These are phyloP conservation scores for Rhagonycha fulva DNA, from an alignment of 2,888 invertebrate species.

Conservation along the genomic window DNA sequence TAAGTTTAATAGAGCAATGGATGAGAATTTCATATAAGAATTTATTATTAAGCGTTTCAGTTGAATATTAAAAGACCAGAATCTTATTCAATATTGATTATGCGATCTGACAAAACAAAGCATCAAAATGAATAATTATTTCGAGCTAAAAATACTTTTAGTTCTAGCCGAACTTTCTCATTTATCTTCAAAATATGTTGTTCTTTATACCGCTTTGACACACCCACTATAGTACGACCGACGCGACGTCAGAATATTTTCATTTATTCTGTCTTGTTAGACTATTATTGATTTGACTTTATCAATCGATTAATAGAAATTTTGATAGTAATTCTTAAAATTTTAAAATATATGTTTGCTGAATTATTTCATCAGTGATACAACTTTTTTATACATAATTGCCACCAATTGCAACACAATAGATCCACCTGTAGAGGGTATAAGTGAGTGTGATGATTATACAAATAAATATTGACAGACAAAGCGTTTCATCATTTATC, in stretches of 20 bases:
- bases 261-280: neutral
- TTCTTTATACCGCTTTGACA: conserved; percentile 12
- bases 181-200: conserved; percentile 10
- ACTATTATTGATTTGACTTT: neutral
- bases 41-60: neutral
- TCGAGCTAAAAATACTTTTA: conserved; percentile 6
- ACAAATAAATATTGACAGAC: conserved; percentile 19
- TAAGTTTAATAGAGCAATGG: neutral
- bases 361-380: neutral
- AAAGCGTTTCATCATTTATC: conserved; percentile 21
- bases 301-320: neutral
- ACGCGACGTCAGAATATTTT: neutral
- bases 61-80: neutral
- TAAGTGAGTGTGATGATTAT: conserved; percentile 5
- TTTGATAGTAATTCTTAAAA: neutral
- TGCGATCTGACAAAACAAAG: neutral
- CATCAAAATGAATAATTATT: conserved; percentile 30
- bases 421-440: neutral
- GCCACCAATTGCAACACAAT: neutral
- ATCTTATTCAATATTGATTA: neutral
- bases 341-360: neutral
- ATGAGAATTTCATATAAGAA: neutral
- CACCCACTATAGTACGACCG: conserved; percentile 2
- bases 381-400: neutral
- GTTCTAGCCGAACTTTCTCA: conserved; percentile 8